phyloP scores from a whole-genome alignment of 2,797 vertebrate species.

The Sparus aurata region DNA sequence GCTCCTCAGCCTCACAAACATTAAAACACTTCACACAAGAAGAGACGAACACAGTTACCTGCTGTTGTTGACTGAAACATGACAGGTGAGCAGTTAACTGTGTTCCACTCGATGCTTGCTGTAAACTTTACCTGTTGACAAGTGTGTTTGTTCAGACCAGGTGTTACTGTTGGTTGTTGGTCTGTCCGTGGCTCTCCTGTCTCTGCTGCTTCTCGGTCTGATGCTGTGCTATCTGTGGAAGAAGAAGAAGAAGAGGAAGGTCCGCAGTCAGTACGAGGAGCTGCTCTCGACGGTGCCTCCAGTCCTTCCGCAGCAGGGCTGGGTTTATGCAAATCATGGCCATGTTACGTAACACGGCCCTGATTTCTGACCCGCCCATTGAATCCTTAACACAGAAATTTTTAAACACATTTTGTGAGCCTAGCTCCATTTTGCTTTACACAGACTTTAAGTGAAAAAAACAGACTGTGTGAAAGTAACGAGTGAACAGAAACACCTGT shows the following conservation, averaged over 20 bases:
- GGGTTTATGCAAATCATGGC: too few relatives aligned
- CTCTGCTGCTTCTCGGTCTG: slow-evolving; percentile 84
- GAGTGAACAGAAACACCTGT: too few relatives aligned
- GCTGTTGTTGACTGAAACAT: slow-evolving; percentile 33
- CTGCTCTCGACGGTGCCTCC: slow-evolving; percentile 71
- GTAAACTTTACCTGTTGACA: neutral
- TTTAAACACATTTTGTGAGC: too few relatives aligned
- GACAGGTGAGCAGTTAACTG: slow-evolving; percentile 72
- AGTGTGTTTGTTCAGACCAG: slow-evolving; percentile 50
- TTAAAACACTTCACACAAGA: neutral
- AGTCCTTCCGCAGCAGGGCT: too few relatives aligned
- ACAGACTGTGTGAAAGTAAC: too few relatives aligned
- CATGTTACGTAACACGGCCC: too few relatives aligned
- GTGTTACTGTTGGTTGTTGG: slow-evolving; percentile 61
- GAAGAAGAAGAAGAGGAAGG: slow-evolving; percentile 45
- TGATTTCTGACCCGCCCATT: too few relatives aligned
- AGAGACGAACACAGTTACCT: too few relatives aligned
- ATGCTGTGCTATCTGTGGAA: slow-evolving; percentile 84
- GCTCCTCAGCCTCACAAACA: neutral
- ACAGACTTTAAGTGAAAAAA: too few relatives aligned
- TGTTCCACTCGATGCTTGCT: neutral
- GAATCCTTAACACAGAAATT: too few relatives aligned
- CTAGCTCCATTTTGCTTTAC: too few relatives aligned
- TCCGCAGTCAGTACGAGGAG: slow-evolving; percentile 81
- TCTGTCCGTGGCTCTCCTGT: slow-evolving; percentile 78